Base-by-base conservation (phyloP, 2,797 vertebrate genomes). In the Clarias laeviceps region DNA sequence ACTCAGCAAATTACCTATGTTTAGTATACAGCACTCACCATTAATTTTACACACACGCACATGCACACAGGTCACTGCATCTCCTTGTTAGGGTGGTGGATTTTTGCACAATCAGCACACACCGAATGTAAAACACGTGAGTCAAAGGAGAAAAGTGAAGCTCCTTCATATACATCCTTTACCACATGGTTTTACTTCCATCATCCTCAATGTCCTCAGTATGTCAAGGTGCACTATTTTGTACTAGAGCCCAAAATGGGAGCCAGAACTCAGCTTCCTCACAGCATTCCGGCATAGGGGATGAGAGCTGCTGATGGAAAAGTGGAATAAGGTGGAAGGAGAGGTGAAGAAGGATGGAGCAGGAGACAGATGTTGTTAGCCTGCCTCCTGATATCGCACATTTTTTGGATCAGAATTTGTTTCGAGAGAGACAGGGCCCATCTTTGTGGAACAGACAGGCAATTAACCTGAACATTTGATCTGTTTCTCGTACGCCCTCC, bases 391-490 rank as follows among this genome's bases (percentile, higher is more conserved):
- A 83, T 83, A 69, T 57, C 54, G 34, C 81, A 50, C 18, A 72
- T 80, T 82, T 50, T 74, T 82, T 80, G 82, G 85, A 45, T n/a
- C 40, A 77, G 40, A 73, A 61, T 50, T n/a, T 76, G 57, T 83
- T 83, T 80, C 40, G 9, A 80, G 50, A 86, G 37, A 79, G 66
- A 74, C 65, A 56, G 18, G 83, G 34, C 62, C 69, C 34, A 59
- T 87, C 68, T 82, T 81, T 74, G 89, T 93, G 87, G 91, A 92
- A 88, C 87, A 91, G 86, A 90, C 91, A 91, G 90, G 93, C 90
- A 91, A 92, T 91, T 92, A 91, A 89, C 92, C 89, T 84, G 90
- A 88, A 90, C 90, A 89, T 89, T 91, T 92, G 88, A 86, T 85
- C 83, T 89, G 89, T 85, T 89, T 88, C 85, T 92, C 84, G 82